A percentile compares a stretch with the other conserved stretches of the same genome.
Conservation (phyloP, 2,113 vertebrate genomes). For the Marmota flaviventris region DNA sequence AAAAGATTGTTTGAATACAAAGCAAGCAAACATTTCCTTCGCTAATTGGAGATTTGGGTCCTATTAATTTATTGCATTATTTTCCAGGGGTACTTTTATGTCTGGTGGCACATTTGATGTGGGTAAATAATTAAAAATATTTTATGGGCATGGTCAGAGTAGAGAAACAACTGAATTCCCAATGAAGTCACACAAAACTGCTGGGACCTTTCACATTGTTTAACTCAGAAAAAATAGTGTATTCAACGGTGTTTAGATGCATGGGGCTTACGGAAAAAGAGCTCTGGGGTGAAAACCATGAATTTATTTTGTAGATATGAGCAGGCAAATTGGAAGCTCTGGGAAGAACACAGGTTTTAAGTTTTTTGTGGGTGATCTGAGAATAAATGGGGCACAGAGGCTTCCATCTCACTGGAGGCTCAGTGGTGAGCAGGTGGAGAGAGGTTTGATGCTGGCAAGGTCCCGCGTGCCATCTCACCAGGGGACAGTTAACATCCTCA, state of each 20-base stretch:
- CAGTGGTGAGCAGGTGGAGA: accelerated
- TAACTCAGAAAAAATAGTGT: slow-evolving; percentile 39
- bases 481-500: not conserved
- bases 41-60: slow-evolving; percentile 71
- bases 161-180: not conserved
- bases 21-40: slow-evolving; percentile 64
- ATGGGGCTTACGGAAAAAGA: not conserved
- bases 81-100: not conserved
- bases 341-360: not conserved
- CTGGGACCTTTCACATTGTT: not conserved
- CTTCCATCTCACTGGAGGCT: accelerated
- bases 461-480: accelerated
- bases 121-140: slow-evolving; percentile 64
- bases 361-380: not conserved
- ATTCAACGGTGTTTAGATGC: not conserved
- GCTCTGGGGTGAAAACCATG: not conserved
- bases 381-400: accelerated
- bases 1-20: not conserved
- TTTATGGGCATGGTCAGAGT: not conserved
- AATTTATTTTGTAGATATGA: not conserved
- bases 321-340: not conserved
- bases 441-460: accelerated
- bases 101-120: slow-evolving; percentile 49
- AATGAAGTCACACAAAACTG: not conserved
- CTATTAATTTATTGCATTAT: slow-evolving; percentile 75